Evolutionary conservation across 2,113 vertebrate species (phyloP), one percentile per base, ranked within the genome.

Genomic region (Gopherus evgoodei): DNA sequence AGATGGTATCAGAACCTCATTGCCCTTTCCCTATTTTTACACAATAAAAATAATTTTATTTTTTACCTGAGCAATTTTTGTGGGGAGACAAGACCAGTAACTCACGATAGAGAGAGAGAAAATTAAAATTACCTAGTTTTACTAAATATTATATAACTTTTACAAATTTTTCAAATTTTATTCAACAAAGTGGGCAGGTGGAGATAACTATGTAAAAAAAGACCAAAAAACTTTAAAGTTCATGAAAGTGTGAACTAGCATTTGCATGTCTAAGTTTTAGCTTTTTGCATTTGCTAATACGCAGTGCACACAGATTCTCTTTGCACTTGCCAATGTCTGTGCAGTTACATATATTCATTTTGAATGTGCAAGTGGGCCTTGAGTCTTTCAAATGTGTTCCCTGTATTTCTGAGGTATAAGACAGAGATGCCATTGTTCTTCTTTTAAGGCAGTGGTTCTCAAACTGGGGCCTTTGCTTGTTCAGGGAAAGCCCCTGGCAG

Each of bases 341-440:
- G 53, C 78, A 72, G 87, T 50, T 90, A n/a, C 47, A 21, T 79
- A 22, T 80, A 54, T 24, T 4, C 80, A 49, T 3, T 76, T 87
- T 81, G 93, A 86, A 72, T 91, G 72, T 54, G 47, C 31, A 0
- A 53, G 14, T 0, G 4, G 88, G 35, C 1, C 87, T 88, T 0
- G 3, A 88, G 22, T 1, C 89, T 88, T 83, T 83, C 79, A 87
- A 12, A 93, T 47, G 42, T 89, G 90, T 81, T 90, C 81, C 42
- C 49, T 90, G 89, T 82, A 84, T 21, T 25, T 59, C 35, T 81
- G 50, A 93, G 93, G 91, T 25, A 50, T 38, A 54, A 86, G 94
- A 84, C 57, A 96, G 92, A 96, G 29, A 88, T 93, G 92, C 95
- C 90, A 95, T 90, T 88, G 93, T 95, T 95, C 93, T 95, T 93